Percentiles rank a stretch among this genome's conserved stretches.
Evolutionary conservation across 2,888 invertebrate genomes (phyloP).

Genomic region (Harpagoxenus sublaevis): DNA sequence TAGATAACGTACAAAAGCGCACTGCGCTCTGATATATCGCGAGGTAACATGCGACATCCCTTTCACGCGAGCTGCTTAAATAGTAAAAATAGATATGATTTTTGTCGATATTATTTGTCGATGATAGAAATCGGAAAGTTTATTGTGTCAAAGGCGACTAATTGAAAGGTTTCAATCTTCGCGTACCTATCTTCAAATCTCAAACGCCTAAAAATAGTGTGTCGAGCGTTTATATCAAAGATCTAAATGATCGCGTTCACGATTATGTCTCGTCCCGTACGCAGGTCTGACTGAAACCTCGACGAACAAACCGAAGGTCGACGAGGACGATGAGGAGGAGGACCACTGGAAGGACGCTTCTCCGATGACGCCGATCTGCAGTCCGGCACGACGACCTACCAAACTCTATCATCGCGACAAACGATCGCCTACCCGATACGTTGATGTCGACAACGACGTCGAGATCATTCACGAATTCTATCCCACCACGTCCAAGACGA

Average conservation of each 20-base stretch:
- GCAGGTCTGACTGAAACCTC: constrained; percentile 70
- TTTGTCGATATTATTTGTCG: neutral
- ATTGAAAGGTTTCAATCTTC: neutral
- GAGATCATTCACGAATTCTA: constrained; percentile 63
- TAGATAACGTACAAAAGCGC: constrained; percentile 37
- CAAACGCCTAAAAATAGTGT: neutral
- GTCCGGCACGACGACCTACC: constrained; percentile 63
- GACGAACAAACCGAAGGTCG: constrained; percentile 69
- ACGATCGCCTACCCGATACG: constrained; percentile 19
- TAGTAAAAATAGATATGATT: neutral
- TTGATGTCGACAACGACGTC: constrained; percentile 60
- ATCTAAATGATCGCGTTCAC: neutral
- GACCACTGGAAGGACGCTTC: constrained; percentile 77
- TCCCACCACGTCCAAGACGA: constrained; percentile 43
- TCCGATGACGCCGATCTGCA: constrained; percentile 77
- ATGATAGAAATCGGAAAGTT: neutral
- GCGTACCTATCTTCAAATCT: neutral
- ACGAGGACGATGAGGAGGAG: constrained; percentile 67
- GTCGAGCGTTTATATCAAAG: neutral
- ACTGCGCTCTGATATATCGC: constrained; percentile 5
- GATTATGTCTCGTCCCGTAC: neutral
- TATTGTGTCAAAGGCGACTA: neutral
- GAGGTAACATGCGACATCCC: constrained; percentile 13
- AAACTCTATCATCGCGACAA: constrained; percentile 23
- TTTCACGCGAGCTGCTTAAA: neutral